phyloP scores from a whole-genome alignment of 2,113 vertebrate species.

The Perccottus glenii region DNA sequence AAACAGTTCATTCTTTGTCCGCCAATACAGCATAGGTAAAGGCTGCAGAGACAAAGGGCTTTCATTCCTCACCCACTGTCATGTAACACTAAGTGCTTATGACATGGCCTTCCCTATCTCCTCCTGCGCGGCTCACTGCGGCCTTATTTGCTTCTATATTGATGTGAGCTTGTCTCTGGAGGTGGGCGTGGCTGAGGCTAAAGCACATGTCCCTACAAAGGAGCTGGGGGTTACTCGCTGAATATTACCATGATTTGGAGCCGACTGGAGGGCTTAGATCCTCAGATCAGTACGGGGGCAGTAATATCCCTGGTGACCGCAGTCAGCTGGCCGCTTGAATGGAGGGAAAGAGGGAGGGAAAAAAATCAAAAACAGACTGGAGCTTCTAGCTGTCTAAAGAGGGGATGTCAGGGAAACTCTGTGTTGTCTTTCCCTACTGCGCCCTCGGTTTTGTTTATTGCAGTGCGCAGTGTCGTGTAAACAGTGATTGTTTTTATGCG shows the following conservation, averaged over 20 bases:
- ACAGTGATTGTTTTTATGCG: too few relatives aligned
- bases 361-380: constrained; percentile 47
- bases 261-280: constrained; percentile 26
- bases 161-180: constrained; percentile 19
- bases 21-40: constrained; percentile 43
- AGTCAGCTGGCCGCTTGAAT: constrained; percentile 78
- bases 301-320: constrained; percentile 72
- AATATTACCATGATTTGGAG: constrained; percentile 74
- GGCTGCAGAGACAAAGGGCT: constrained; percentile 69
- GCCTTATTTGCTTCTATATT: constrained; percentile 38
- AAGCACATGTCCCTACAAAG: constrained; percentile 49
- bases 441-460: constrained; percentile 23
- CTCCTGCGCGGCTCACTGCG: constrained; percentile 8
- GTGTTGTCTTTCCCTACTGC: constrained; percentile 19
- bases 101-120: constrained; percentile 54
- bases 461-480: neutral
- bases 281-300: constrained; percentile 41
- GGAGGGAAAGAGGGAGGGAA: constrained; percentile 52
- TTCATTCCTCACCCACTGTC: constrained; percentile 64
- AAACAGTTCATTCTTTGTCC: constrained; percentile 52
- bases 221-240: constrained; percentile 43
- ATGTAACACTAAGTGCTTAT: constrained; percentile 62
- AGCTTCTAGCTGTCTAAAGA: constrained; percentile 75
- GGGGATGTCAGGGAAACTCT: constrained; percentile 48
- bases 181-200: constrained; percentile 39